Evolutionary conservation across 92 coral and sea anemone genomes (phyloP), one percentile per base, ranked within the genome.

Genomic region (Isaurus tuberculatus): DNA sequence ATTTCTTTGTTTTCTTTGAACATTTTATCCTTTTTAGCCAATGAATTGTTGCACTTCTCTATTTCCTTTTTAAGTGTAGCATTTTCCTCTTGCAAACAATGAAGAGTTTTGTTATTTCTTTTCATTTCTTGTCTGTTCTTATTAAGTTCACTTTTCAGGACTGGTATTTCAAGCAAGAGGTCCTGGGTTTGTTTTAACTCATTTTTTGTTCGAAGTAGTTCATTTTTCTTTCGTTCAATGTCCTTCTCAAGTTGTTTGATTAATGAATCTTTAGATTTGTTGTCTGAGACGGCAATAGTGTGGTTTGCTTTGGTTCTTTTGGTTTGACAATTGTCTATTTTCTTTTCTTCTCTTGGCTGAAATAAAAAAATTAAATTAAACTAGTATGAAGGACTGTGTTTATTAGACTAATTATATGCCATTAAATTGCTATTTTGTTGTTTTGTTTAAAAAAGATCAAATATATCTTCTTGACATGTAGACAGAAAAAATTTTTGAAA

Each of bases 161-260:
- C 36, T 36, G 82, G 70, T 34, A 77, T 77, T 77, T 77, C 82
- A 58, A 57, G 82, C 23, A 77, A 34, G 16, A 57, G 82, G n/a
- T 77, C 69, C 20, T 77, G 82, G 9, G 70, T 77, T 27, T 77
- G 82, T 6, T 36, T 77, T 16, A 77, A 40, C 36, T 77, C 82
- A 58, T 77, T 70, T 61, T 34, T 77, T 58, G 51, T 57, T 36
- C 70, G 70, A 22, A 77, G 70, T 1, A 77, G 10, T 34, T 77
- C 70, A 58, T 58, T 77, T 60, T 77, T 77, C 82, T 77, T 77
- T 77, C 82, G 58, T 77, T 77, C 82, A 34, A 77, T 30, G 14
- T 77, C 82, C 17, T 60, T 77, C 33, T 77, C 82, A 77, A 77
- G 82, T 36, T 77, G 82, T 25, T 37, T 77, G 55, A 77, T 77